Base-by-base conservation (phyloP, 2,113 vertebrate genomes). In the Morone saxatilis region DNA sequence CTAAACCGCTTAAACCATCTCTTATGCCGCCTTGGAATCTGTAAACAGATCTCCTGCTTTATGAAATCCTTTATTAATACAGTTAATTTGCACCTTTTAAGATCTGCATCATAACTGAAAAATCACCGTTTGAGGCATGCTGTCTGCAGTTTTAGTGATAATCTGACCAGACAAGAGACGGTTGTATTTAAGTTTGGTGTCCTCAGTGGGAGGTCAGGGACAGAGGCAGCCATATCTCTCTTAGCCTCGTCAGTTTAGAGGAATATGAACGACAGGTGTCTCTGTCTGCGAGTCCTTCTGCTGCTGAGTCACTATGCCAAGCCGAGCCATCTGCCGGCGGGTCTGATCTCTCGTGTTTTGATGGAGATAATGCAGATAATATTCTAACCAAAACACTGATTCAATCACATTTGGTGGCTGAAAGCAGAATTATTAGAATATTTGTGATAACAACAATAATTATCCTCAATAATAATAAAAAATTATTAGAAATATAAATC, bases 281-380 rank as follows among this genome's bases (percentile, higher is more conserved):
- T 73, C 51, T 51, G 54, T 69, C 78, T 61, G 1, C 4, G 20
- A 38, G 40, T 59, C 83, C 66, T 65, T 54, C 89, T 74, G 71
- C 61, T 89, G 87, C 75, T 62, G 68, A 84, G 61, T 82, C 68
- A 75, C 60, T 38, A 25, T 67, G 69, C 81, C 63, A 66, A 83
- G 69, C 81, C 4, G 16, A 83, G 78, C 82, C 80, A 87, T 91
- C 88, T 88, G 77, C 61, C 66, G 0, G 16, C 77, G 38, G 10
- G 47, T 75, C 57, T 74, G 71, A 69, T 45, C 40, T 70, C 56
- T 75, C 7, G 11, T 48, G 9, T 62, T 40, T 20, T 40, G 40
- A 56, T 63, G 9, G 51, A 63, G 48, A 71, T 75, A 41, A 77
- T 78, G 51, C 50, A 69, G 38, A 62, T 62, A 65, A 69, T 73